Percentiles rank a stretch among this genome's conserved stretches.
Evolutionary conservation across 1,140 invertebrate genomes (phyloP).

Genomic region (Drosophila parabipectinata): DNA sequence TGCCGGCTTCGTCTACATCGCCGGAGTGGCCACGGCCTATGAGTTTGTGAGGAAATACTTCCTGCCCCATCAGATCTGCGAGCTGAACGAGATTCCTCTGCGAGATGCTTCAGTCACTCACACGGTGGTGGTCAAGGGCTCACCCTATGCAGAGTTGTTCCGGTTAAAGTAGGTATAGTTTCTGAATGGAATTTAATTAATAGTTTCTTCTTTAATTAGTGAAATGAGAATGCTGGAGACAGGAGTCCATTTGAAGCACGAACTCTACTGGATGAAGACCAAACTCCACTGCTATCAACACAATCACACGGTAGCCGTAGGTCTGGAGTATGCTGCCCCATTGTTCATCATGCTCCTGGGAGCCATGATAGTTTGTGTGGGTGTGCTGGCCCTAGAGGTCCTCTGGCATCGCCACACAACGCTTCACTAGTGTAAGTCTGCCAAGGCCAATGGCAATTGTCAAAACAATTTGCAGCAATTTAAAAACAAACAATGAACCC

Average conservation of each 20-base stretch:
- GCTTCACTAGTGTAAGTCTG: conserved; percentile 30
- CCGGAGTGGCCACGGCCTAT: conserved; percentile 62
- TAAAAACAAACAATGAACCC: conserved; percentile 56
- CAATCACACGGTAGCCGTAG: conserved; percentile 62
- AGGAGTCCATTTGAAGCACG: conserved; percentile 58
- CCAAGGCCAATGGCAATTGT: conserved; percentile 13
- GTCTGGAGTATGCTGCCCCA: conserved; percentile 62
- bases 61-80: conserved; percentile 75
- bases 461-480: conserved; percentile 55
- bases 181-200: neutral
- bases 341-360: conserved; percentile 56
- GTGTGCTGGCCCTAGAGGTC: conserved; percentile 58
- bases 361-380: conserved; percentile 50
- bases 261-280: conserved; percentile 53
- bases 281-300: conserved; percentile 67
- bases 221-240: conserved; percentile 65
- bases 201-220: conserved; percentile 13
- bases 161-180: conserved; percentile 45
- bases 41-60: conserved; percentile 59
- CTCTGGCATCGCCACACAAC: conserved; percentile 42
- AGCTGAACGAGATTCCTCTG: conserved; percentile 68
- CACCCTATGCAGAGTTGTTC: conserved; percentile 62
- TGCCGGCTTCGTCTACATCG: conserved; percentile 69
- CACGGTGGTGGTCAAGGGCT: conserved; percentile 43
- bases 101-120: conserved; percentile 50